A percentile compares a stretch with the other conserved stretches of the same genome.
Evolutionary conservation across 2,888 invertebrate genomes (phyloP).

Genomic region (Odontomyia ornata): DNA sequence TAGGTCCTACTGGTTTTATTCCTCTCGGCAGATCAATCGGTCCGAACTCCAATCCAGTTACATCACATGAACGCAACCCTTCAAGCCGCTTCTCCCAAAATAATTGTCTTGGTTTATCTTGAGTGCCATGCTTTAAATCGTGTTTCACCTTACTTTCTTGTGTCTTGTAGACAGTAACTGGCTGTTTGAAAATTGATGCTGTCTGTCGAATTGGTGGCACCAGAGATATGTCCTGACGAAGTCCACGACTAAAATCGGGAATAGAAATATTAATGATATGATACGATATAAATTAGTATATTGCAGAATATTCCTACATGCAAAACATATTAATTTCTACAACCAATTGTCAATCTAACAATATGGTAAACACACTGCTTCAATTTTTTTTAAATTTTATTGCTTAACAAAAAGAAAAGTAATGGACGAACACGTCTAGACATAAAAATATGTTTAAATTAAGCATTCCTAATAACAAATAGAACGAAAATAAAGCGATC

Average conservation of each 20-base stretch:
- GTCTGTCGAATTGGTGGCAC: slow-evolving; percentile 97
- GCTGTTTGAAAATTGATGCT: slow-evolving; percentile 98
- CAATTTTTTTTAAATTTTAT: too few relatives aligned
- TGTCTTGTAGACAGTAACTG: slow-evolving; percentile 93
- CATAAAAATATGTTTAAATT: too few relatives aligned
- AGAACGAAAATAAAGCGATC: too few relatives aligned
- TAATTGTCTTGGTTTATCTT: slow-evolving; percentile 91
- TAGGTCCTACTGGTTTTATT: slow-evolving; percentile 83
- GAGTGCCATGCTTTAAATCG: slow-evolving; percentile 90
- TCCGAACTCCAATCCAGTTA: slow-evolving; percentile 82
- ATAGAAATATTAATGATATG: too few relatives aligned
- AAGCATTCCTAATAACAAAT: too few relatives aligned
- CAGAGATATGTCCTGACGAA: slow-evolving; percentile 86
- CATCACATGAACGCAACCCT: slow-evolving; percentile 88
- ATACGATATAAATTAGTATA: too few relatives aligned
- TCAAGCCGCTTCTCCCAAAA: slow-evolving; percentile 80
- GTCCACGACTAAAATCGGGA: slow-evolving; percentile 71
- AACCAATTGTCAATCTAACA: too few relatives aligned
- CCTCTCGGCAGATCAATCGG: slow-evolving; percentile 86
- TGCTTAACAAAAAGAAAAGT: too few relatives aligned
- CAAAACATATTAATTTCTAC: too few relatives aligned
- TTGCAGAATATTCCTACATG: too few relatives aligned
- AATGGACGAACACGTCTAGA: too few relatives aligned
- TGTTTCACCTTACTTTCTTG: slow-evolving; percentile 90
- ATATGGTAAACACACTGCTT: too few relatives aligned